phyloP scores from a whole-genome alignment of 2,888 invertebrate species.

The Schizaphis graminum region DNA sequence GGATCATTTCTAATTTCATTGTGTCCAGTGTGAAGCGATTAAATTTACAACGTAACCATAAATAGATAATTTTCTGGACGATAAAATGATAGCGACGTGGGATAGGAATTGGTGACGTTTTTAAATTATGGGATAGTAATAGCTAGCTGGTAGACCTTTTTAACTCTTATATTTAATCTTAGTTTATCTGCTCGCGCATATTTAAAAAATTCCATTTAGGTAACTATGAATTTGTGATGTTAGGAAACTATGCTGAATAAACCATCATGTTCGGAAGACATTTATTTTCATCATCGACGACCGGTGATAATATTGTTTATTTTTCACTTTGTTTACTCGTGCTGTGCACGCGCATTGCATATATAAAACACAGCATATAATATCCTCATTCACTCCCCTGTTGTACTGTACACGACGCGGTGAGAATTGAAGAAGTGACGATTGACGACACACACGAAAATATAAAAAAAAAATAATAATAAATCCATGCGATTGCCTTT shows the following conservation, averaged over 20 bases:
- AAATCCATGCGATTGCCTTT: slow-evolving; percentile 24
- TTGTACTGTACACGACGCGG: background rate
- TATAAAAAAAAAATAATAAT: slow-evolving; percentile 40
- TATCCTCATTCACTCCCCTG: background rate
- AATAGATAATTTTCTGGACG: background rate
- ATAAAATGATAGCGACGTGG: background rate
- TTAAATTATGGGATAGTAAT: background rate
- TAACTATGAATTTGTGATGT: background rate
- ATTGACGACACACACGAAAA: background rate
- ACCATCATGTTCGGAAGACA: background rate
- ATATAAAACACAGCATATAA: background rate
- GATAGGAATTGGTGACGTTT: background rate
- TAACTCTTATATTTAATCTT: background rate
- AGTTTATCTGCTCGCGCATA: background rate
- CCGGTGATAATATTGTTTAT: background rate
- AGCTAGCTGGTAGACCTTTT: background rate
- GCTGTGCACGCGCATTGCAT: background rate
- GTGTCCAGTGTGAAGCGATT: background rate
- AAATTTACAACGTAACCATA: background rate
- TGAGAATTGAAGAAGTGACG: background rate
- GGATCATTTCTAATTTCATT: background rate
- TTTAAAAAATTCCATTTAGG: background rate
- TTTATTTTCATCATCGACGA: slow-evolving; percentile 8
- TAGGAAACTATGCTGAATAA: background rate
- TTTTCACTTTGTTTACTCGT: slow-evolving; percentile 30